Evolutionary conservation across 2,797 vertebrate species (phyloP), one percentile per base, ranked within the genome.

Genomic region (Sebastes taczanowskii): DNA sequence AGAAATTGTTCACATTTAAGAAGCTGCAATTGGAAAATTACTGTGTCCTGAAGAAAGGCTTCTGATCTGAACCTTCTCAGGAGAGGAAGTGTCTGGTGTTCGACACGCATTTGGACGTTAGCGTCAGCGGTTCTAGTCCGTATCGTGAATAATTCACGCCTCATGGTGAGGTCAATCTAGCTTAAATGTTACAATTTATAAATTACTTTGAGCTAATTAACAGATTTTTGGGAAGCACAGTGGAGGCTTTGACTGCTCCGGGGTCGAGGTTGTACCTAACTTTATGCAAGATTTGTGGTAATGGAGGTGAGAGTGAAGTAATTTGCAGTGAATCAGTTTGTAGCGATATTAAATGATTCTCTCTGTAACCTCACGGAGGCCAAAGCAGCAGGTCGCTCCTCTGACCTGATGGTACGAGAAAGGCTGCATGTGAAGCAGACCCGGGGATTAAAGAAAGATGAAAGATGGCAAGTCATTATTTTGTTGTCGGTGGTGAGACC

Each of bases 401-500:
- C 52, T 20, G 62, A 42, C 16, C 20, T 30, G 74, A 60, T 2
- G 16, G 29, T 46, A 35, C 1, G 20, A 63, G 34, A 29, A 53
- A 53, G 0, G 5, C 14, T 53, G 30, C 16, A 18, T 8, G 11
- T 13, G 23, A 27, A 23, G 1, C 14, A 22, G 2, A 30, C 63
- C 49, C 2, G 20, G 23, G 22, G 67, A 63, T 67, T 70, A 73
- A 27, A 70, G 11, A 58, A 56, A 20, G 30, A 56, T 23, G 22
- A 23, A 23, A 34, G 52, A 32, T 25, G 30, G 67, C 25, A 13
- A 70, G 58, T 55, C 38, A 68, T 82, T 14, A 70, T 71, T 55
- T 73, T 55, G 52, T 71, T 52, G 63, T 52, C 23, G 46, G 60
- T 38, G 66, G 76, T 3, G 58, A 82, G 77, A 87, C 46, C 35